Evolutionary conservation across 2,113 vertebrate species (phyloP).

Genomic region (Tachysurus fulvidraco): DNA sequence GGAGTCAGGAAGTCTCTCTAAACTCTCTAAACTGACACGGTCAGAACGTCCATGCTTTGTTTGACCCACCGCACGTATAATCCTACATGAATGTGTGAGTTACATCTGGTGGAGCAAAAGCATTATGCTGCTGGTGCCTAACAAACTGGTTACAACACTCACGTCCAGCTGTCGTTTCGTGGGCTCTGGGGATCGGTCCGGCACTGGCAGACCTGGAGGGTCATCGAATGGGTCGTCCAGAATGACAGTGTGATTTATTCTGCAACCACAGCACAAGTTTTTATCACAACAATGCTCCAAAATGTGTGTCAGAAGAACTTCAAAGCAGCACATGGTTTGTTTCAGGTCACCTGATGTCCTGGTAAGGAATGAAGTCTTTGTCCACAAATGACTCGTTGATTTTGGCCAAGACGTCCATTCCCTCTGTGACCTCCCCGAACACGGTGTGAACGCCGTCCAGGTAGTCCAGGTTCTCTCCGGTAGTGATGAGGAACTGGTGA

Average conservation of each 20-base stretch:
- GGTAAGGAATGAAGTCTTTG: slow-evolving; percentile 91
- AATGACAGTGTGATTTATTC: slow-evolving; percentile 96
- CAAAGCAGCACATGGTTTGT: background rate
- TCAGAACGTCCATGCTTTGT: background rate
- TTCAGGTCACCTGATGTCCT: slow-evolving; percentile 86
- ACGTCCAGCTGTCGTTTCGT: slow-evolving; percentile 92
- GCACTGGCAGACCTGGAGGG: slow-evolving; percentile 82
- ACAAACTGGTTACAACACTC: slow-evolving; percentile 63
- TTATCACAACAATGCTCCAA: background rate
- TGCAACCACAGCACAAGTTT: slow-evolving; percentile 55
- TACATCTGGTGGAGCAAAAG: background rate
- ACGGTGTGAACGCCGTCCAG: slow-evolving; percentile 93
- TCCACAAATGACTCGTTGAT: slow-evolving; percentile 96
- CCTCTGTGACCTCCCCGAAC: slow-evolving; percentile 96
- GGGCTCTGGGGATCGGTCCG: slow-evolving; percentile 91
- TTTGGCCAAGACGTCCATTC: slow-evolving; percentile 87
- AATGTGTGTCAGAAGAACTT: background rate
- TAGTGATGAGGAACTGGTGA: slow-evolving; percentile 91
- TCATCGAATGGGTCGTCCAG: slow-evolving; percentile 96
- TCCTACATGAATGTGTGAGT: background rate
- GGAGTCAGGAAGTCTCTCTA: no score
- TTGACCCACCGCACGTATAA: no score
- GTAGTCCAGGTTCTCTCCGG: slow-evolving; percentile 90
- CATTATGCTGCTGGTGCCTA: background rate
- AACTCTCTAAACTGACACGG: background rate